Base-by-base conservation (phyloP, 1,140 invertebrate genomes). In the Lepidurus couesii region DNA sequence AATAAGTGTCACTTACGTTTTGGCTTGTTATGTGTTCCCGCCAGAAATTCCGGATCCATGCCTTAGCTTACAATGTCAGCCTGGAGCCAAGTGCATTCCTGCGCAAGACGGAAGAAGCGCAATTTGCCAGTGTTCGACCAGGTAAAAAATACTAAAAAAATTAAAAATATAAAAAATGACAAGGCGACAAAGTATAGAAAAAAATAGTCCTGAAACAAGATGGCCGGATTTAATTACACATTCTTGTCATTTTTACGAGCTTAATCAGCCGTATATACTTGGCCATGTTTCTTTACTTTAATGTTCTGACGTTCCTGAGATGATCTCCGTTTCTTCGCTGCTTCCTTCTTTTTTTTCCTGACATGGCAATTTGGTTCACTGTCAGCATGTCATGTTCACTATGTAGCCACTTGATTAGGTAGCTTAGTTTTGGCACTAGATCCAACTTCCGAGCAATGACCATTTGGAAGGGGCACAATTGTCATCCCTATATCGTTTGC, bases 31-130 rank as follows among this genome's bases (percentile, higher is more conserved):
- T 81, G 83, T 87, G 82, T 89, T 85, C 83, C 85, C 86, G 10
- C 76, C 89, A 93, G 93, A 93, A 86, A 88, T 90, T 81, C 89
- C 86, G 79, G 90, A 96, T 84, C 93, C 93, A 4, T 96, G 93
- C 85, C 85, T 86, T 11, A 90, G 90, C 43, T 88, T 91, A 80
- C 87, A 88, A 75, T 96, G 94, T 84, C 89, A 88, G 34, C 90
- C 89, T 75, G 93, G 93, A 1, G 90, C 91, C 79, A 87, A 89
- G 76, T 95, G 94, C 85, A 89, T 92, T 43, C 87, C 91, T 47
- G 90, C 90, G 11, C 84, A 89, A n/a, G 92, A 95, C 84, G 93
- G 92, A 4, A 88, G 87, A 24, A 88, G 88, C 45, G 90, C 91
- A 75, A 89, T 84, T 74, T 89, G 87, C 80, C 82, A 85, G 78